Evolutionary conservation across 2,113 vertebrate genomes (phyloP).

Genomic region (Mixornis gularis): DNA sequence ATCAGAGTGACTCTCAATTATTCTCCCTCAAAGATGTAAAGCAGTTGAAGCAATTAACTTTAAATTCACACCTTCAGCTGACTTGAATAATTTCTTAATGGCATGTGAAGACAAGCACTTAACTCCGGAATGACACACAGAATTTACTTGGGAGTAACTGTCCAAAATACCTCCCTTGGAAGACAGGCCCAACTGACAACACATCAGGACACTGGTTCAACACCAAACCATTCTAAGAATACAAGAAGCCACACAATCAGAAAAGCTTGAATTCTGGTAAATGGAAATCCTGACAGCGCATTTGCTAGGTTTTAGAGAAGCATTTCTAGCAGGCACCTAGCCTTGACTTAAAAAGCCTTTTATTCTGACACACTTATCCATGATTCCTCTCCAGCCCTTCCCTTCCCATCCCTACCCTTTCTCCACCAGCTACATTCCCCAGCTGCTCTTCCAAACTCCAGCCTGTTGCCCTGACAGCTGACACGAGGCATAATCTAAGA

Average conservation of each 20-base stretch:
- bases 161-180: not conserved
- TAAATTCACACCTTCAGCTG: not conserved
- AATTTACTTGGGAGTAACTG: not conserved
- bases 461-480: not conserved
- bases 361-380: not conserved
- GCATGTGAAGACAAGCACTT: slow-evolving; percentile 19
- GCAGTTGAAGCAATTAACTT: not conserved
- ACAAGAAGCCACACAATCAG: not conserved
- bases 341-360: not conserved
- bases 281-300: not conserved
- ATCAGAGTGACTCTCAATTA: not conserved
- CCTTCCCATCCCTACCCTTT: not conserved
- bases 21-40: not conserved
- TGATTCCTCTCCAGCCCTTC: not conserved
- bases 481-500: not conserved
- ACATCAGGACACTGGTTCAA: not conserved
- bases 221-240: not conserved
- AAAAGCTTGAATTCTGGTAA: not conserved
- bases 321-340: not conserved
- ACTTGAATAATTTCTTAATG: not conserved
- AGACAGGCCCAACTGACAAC: not conserved
- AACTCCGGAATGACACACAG: not conserved
- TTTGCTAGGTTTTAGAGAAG: not conserved
- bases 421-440: not conserved
- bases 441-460: not conserved